These are phyloP conservation scores for Heliconius cydno DNA, from an alignment of 2,888 invertebrate genomes.

Conservation along the genomic window DNA sequence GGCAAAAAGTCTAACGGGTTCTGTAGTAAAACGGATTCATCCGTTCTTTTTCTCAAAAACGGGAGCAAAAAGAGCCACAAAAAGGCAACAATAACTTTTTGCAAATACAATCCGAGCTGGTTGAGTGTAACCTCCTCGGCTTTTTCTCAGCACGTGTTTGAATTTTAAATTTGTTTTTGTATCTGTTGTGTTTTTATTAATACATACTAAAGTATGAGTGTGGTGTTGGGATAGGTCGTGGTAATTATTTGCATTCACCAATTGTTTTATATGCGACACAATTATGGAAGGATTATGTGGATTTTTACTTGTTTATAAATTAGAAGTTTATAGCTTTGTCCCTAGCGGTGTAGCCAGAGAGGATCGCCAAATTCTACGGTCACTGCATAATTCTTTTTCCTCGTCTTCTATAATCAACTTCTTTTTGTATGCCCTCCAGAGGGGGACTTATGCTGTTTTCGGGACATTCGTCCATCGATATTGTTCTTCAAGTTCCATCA, in stretches of 20 bases:
- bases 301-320: not conserved
- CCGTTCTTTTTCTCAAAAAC: slow-evolving; percentile 66
- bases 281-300: not conserved
- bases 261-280: slow-evolving; percentile 37
- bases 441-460: too few species aligned
- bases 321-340: too few species aligned
- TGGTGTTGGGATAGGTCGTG: slow-evolving; percentile 69
- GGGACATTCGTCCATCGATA: not conserved
- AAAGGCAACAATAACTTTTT: slow-evolving; percentile 74
- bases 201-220: slow-evolving; percentile 6
- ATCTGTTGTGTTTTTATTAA: slow-evolving; percentile 57
- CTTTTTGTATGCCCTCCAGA: not conserved
- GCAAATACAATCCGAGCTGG: slow-evolving; percentile 59
- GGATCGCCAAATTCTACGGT: too few species aligned
- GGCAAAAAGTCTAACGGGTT: slow-evolving; percentile 79
- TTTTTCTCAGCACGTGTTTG: slow-evolving; percentile 79
- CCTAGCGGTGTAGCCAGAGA: too few species aligned
- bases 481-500: not conserved
- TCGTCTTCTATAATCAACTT: not conserved
- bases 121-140: slow-evolving; percentile 54
- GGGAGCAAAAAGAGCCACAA: slow-evolving; percentile 74
- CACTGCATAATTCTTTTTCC: not conserved
- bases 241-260: slow-evolving; percentile 48
- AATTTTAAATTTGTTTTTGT: slow-evolving; percentile 72
- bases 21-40: slow-evolving; percentile 57